phyloP scores from a whole-genome alignment of 2,888 invertebrate genomes.

The Sialis lutaria region DNA sequence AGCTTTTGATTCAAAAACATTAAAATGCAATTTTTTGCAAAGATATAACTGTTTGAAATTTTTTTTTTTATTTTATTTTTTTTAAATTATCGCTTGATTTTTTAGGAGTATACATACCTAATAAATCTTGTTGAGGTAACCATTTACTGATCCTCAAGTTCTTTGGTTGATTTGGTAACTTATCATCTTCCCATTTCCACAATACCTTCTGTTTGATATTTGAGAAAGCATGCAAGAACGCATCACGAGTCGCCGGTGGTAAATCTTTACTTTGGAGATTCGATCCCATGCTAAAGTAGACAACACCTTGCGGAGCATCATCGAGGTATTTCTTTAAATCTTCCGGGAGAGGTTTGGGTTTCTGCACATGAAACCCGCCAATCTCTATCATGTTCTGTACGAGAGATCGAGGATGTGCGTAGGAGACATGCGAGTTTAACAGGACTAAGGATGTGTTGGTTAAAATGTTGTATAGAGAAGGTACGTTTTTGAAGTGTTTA shows the following conservation, averaged over 20 bases:
- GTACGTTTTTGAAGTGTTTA: no score
- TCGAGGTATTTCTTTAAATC: constrained; percentile 18
- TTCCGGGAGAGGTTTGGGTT: constrained; percentile 2
- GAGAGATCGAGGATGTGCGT: constrained; percentile 16
- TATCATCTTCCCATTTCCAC: constrained; percentile 31
- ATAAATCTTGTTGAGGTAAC: constrained; percentile 20
- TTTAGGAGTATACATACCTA: constrained; percentile 13
- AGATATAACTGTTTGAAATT: no score
- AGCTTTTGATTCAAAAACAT: no score
- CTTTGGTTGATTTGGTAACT: constrained; percentile 19
- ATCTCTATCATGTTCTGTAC: constrained; percentile 18
- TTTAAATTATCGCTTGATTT: no score
- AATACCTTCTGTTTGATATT: constrained; percentile 23
- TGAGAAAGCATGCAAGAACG: constrained; percentile 17
- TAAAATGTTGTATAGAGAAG: neutral
- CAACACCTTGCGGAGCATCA: constrained; percentile 17
- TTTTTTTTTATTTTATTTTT: no score
- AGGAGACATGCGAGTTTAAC: constrained; percentile 16
- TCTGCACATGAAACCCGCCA: constrained; percentile 17
- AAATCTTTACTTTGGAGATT: constrained; percentile 16
- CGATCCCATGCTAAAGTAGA: constrained; percentile 22
- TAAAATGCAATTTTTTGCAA: no score
- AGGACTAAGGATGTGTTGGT: constrained; percentile 15
- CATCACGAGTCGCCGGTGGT: constrained; percentile 13
- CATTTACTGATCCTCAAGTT: constrained; percentile 23